Conservation (phyloP, 1,140 invertebrate genomes). For the Drosophila saltans region DNA sequence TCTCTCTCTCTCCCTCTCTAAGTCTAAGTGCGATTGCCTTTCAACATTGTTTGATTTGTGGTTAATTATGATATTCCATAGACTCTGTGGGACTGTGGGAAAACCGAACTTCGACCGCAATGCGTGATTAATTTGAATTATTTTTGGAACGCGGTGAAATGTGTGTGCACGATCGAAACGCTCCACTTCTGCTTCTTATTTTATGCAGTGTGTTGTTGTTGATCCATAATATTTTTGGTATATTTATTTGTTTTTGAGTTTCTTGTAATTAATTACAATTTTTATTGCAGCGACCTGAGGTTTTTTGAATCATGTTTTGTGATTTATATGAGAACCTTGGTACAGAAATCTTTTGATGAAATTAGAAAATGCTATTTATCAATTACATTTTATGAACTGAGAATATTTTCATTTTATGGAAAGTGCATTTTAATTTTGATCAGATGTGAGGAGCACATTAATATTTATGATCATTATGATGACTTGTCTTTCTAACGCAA, state of each 20-base stretch:
- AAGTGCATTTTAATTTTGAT: conserved; percentile 33
- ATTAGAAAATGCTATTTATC: conserved; percentile 69
- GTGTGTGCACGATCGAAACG: conserved; percentile 43
- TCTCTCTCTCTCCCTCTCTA: neutral
- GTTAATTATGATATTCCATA: conserved; percentile 48
- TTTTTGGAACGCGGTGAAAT: conserved; percentile 67
- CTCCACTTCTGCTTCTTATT: neutral
- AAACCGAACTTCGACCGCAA: conserved; percentile 36
- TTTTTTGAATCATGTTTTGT: conserved; percentile 41
- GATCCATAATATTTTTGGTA: conserved; percentile 35
- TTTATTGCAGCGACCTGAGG: conserved; percentile 74
- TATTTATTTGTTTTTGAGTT: conserved; percentile 58
- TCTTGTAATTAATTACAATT: conserved; percentile 77
- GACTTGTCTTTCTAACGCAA: too few relatives aligned
- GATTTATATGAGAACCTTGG: conserved; percentile 72
- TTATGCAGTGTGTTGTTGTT: conserved; percentile 14
- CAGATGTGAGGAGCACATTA: conserved; percentile 8
- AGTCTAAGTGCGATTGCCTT: conserved; percentile 23
- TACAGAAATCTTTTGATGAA: conserved; percentile 57
- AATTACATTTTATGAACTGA: conserved; percentile 73
- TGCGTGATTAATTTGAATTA: conserved; percentile 74
- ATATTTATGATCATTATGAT: neutral
- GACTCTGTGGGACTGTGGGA: conserved; percentile 53
- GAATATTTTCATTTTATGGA: conserved; percentile 45
- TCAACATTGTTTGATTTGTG: conserved; percentile 42